A percentile compares a stretch with the other conserved stretches of the same genome.
phyloP scores from a whole-genome alignment of 2,113 vertebrate species.

The Corythornis madagascariensis region DNA sequence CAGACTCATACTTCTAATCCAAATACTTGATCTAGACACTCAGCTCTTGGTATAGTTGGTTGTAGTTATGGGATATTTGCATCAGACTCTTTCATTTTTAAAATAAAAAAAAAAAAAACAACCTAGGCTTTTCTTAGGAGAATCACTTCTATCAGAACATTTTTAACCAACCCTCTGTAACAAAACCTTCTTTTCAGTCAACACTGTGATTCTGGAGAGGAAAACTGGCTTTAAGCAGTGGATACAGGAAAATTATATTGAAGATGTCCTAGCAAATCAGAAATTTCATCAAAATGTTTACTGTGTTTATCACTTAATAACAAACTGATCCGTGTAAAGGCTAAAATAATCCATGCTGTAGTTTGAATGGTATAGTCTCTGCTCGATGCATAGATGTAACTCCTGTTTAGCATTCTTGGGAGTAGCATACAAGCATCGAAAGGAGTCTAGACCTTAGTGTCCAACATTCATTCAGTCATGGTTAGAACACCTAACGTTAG shows the following conservation, averaged over 20 bases:
- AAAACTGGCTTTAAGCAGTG: not conserved
- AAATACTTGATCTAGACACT: not conserved
- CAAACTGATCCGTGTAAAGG: not conserved
- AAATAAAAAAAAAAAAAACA: not conserved
- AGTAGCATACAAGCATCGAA: constrained; percentile 50
- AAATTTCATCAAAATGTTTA: not conserved
- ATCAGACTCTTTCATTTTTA: not conserved
- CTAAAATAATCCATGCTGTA: not conserved
- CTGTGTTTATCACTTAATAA: not conserved
- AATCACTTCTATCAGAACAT: not conserved
- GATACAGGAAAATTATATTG: not conserved
- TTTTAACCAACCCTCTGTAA: not conserved
- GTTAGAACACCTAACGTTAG: not conserved
- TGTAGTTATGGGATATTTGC: not conserved
- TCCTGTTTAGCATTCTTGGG: constrained; percentile 38
- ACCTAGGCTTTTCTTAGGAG: not conserved
- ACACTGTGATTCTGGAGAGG: not conserved
- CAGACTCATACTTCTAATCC: not conserved
- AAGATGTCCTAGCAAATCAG: not conserved
- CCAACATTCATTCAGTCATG: not conserved
- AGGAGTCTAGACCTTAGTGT: constrained; percentile 26
- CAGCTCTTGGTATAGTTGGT: not conserved
- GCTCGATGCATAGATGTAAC: constrained; percentile 40
- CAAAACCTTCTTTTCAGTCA: not conserved
- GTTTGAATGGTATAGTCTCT: constrained; percentile 35